Percentiles rank a stretch among this genome's conserved stretches.
phyloP scores from a whole-genome alignment of 2,797 vertebrate genomes.

The Diceros bicornis region DNA sequence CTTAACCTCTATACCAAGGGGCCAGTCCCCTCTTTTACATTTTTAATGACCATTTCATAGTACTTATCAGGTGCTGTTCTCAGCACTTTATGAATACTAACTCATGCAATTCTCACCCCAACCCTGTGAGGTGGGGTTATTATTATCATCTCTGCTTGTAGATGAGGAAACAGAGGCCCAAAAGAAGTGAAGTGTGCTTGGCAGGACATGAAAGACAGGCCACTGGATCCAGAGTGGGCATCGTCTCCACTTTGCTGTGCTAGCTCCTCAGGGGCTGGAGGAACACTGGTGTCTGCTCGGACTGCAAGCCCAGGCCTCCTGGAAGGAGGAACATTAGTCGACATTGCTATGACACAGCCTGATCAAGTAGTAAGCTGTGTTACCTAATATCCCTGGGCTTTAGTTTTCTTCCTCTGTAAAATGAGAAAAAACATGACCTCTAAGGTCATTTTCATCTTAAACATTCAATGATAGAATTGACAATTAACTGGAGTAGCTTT shows the following conservation, averaged over 20 bases:
- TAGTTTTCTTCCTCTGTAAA: not conserved
- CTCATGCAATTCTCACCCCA: not conserved
- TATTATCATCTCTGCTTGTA: not conserved
- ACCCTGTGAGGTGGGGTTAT: not conserved
- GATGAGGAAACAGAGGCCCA: not conserved
- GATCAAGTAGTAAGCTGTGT: not conserved
- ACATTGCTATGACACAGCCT: not conserved
- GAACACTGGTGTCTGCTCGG: not conserved
- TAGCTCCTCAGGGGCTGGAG: not conserved
- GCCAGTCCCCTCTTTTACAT: not conserved
- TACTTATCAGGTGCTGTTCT: not conserved
- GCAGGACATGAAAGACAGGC: not conserved
- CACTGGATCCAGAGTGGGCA: not conserved
- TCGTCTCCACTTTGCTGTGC: not conserved
- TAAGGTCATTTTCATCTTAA: not conserved
- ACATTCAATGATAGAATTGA: not conserved
- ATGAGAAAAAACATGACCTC: not conserved
- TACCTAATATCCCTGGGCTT: not conserved
- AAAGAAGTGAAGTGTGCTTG: not conserved
- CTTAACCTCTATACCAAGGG: no score
- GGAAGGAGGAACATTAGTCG: not conserved
- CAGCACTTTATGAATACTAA: not conserved
- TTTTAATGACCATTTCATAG: not conserved
- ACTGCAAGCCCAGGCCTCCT: not conserved
- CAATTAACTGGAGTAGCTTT: not conserved